These are phyloP conservation scores for Drosophila pectinifera DNA, from an alignment of 1,140 invertebrate species.

Conservation along the genomic window DNA sequence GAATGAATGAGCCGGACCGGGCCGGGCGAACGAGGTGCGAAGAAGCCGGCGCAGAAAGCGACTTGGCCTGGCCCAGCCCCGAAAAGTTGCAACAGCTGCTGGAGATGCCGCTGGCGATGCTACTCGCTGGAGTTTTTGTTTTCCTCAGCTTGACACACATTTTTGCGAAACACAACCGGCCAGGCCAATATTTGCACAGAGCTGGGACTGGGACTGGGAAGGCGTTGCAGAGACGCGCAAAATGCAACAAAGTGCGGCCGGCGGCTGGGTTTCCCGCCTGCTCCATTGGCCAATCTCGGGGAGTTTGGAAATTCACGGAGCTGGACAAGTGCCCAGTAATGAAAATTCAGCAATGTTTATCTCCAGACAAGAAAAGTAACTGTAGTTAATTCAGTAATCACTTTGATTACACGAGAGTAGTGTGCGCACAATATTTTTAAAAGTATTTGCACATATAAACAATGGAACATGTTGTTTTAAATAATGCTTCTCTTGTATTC, in stretches of 20 bases:
- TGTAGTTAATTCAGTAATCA: background rate
- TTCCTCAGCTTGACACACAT: constrained; percentile 70
- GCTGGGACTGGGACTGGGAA: constrained; percentile 19
- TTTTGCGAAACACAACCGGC: constrained; percentile 34
- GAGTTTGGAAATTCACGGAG: constrained; percentile 23
- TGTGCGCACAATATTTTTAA: no score
- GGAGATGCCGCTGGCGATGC: constrained; percentile 27
- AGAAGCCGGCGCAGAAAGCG: constrained; percentile 40
- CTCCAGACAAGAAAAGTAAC: constrained; percentile 5
- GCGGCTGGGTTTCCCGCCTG: constrained; percentile 24
- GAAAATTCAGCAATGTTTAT: constrained; percentile 27
- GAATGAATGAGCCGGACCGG: constrained; percentile 53
- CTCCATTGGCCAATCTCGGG: constrained; percentile 18
- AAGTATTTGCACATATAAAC: no score
- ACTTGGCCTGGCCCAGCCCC: constrained; percentile 22
- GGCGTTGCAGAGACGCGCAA: constrained; percentile 25
- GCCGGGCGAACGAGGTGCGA: constrained; percentile 37
- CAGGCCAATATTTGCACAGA: constrained; percentile 64
- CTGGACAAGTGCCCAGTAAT: constrained; percentile 1
- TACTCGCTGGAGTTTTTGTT: constrained; percentile 56
- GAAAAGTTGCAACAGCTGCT: constrained; percentile 59
- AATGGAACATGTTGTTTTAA: background rate
- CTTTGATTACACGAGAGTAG: no score
- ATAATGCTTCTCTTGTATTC: constrained; percentile 1
- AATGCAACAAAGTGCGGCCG: constrained; percentile 43